Evolutionary conservation across 1,140 invertebrate genomes (phyloP).

Genomic region (Nasonia vitripennis): DNA sequence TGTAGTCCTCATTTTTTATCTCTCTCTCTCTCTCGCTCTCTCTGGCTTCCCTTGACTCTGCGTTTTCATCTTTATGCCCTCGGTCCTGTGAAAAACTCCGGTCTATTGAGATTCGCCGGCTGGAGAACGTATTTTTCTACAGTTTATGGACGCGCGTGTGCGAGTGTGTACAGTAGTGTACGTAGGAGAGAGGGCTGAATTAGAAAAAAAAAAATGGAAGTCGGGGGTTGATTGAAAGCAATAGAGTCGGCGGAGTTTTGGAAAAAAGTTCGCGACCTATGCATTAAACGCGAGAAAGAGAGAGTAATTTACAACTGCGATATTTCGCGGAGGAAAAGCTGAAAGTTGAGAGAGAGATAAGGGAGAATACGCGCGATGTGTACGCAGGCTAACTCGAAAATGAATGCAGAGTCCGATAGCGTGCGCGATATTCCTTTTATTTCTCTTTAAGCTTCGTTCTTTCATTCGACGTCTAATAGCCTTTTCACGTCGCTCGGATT

Average conservation of each 20-base stretch:
- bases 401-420: neutral
- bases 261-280: neutral
- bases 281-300: neutral
- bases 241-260: neutral
- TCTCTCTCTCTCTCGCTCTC: neutral
- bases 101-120: neutral
- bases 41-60: neutral
- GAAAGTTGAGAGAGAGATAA: constrained; percentile 5
- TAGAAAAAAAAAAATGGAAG: neutral
- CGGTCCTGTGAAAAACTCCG: neutral
- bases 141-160: neutral
- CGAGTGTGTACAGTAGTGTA: neutral
- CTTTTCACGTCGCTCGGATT: constrained; percentile 25
- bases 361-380: neutral
- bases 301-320: neutral
- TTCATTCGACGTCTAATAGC: neutral
- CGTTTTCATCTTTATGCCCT: neutral
- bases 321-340: neutral
- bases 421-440: neutral
- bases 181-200: neutral
- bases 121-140: neutral
- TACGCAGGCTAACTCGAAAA: constrained; percentile 10
- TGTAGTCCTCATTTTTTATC: neutral
- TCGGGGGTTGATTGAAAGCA: neutral
- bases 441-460: constrained; percentile 1